Conservation (phyloP, 1,140 invertebrate genomes). For the Drosophila ananassae region DNA sequence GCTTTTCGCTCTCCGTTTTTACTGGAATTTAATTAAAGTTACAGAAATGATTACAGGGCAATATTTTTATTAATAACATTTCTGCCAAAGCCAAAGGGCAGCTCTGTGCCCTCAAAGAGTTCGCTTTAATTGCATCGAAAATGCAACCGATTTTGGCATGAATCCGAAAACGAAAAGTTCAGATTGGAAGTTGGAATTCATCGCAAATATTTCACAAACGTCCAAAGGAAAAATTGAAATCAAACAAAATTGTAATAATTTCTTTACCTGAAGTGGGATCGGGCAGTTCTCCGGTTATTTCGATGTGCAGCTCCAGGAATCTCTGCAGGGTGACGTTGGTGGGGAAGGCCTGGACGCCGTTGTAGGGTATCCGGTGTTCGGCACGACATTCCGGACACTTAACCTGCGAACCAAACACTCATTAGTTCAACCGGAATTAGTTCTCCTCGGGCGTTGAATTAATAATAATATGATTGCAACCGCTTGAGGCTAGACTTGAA, state of each 20-base stretch:
- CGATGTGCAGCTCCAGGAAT: conserved; percentile 97
- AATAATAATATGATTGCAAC: conserved; percentile 3
- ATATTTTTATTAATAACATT: conserved; percentile 61
- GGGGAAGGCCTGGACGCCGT: conserved; percentile 97
- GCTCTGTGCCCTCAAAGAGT: conserved; percentile 21
- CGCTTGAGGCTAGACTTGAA: background rate
- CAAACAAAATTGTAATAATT: background rate
- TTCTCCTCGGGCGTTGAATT: background rate
- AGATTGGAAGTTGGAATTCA: conserved; percentile 35
- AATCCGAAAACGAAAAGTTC: background rate
- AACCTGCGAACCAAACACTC: conserved; percentile 86
- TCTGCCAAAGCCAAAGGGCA: too few species aligned
- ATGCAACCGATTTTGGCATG: background rate
- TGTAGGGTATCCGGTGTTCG: conserved; percentile 98
- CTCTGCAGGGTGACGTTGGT: conserved; percentile 98
- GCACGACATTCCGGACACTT: conserved; percentile 99
- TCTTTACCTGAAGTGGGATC: conserved; percentile 91
- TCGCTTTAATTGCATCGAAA: conserved; percentile 9
- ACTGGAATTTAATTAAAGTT: conserved; percentile 74
- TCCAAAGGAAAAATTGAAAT: conserved; percentile 10
- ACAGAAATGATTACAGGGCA: conserved; percentile 34
- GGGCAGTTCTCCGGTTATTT: conserved; percentile 95
- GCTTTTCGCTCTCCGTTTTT: conserved; percentile 17
- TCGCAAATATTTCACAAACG: conserved; percentile 7
- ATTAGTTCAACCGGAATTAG: background rate